Conservation (phyloP, 2,888 invertebrate genomes). For the Microctonus brassicae region DNA sequence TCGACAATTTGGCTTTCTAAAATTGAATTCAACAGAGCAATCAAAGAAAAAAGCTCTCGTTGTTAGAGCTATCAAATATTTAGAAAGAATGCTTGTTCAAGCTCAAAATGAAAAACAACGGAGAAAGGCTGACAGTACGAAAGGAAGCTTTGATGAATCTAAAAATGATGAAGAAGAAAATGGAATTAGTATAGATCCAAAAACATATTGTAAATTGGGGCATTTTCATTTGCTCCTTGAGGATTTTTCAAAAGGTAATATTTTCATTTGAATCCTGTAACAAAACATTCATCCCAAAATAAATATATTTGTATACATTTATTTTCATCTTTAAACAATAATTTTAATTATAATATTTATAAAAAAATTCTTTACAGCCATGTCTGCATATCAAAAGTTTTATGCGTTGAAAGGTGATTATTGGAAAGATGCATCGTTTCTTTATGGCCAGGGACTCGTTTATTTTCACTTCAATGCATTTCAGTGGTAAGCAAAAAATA, state of each 20-base stretch:
- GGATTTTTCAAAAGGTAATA: constrained; percentile 92
- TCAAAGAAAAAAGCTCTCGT: constrained; percentile 84
- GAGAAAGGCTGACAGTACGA: constrained; percentile 65
- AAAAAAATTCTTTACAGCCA: constrained; percentile 76
- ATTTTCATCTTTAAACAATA: constrained; percentile 3
- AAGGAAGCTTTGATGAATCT: constrained; percentile 55
- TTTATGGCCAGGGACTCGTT: constrained; percentile 95
- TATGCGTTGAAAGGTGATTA: constrained; percentile 82
- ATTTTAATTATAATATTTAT: not conserved
- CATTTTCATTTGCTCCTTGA: constrained; percentile 94
- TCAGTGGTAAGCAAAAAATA: constrained; percentile 83
- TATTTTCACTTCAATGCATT: constrained; percentile 97
- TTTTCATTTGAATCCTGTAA: not conserved
- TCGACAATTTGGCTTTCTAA: constrained; percentile 91
- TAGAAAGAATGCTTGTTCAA: constrained; percentile 88
- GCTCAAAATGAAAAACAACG: constrained; percentile 76
- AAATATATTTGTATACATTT: too few species aligned
- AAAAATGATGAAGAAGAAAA: constrained; percentile 72
- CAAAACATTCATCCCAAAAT: not conserved
- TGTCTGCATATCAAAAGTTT: constrained; percentile 97
- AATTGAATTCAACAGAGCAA: constrained; percentile 85
- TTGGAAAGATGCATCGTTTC: constrained; percentile 91
- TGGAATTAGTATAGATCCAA: constrained; percentile 85
- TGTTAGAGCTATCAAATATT: constrained; percentile 84
- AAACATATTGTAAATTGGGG: constrained; percentile 94